Evolutionary conservation across 2,888 invertebrate genomes (phyloP), one percentile per base, ranked within the genome.

Genomic region (Drosophila siamana): DNA sequence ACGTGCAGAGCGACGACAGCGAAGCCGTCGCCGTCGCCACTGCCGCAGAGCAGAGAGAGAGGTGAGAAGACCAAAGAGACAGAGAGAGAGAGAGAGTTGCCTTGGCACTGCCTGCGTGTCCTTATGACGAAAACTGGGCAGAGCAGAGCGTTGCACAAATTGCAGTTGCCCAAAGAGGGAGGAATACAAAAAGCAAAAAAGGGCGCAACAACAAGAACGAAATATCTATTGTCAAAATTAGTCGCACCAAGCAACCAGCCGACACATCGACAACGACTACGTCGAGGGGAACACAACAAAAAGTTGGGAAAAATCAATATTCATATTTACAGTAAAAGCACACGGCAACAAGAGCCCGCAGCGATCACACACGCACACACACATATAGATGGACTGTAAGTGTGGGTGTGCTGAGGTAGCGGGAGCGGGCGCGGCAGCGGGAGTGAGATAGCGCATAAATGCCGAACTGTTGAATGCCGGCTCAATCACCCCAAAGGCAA

Each of bases 381-480:
- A 47, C 33, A 28, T 30, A 30, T 4, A 28, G 13, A 33, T n/a
- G 0, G n/a, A 33, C 11, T 33, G 4, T 33, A n/a, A n/a, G 24
- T 22, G 38, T 5, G 40, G 36, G 22, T 19, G 11, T 7, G n/a
- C 0, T 24, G 4, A 16, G 44, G 33, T 0, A 56, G 22, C 44
- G 9, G 30, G 4, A 30, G 30, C 30, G 30, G 33, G 33, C 33
- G 33, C 33, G 33, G 33, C n/a, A 33, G 33, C n/a, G 2, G 33
- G 52, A 76, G 40, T 36, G 66, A 75, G 76, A 66, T 11, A 41
- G 52, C 43, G 30, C 33, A 57, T 52, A 71, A 80, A 78, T 72
- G 85, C 88, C 88, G 89, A 89, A 89, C 89, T 89, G 90, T 89
- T 89, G 89, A 89, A 90, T 89, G 89, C 86, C 80, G 88, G 79